These are phyloP conservation scores for Pseudomugil gertrudae DNA, from an alignment of 2,797 vertebrate species.

Conservation along the genomic window DNA sequence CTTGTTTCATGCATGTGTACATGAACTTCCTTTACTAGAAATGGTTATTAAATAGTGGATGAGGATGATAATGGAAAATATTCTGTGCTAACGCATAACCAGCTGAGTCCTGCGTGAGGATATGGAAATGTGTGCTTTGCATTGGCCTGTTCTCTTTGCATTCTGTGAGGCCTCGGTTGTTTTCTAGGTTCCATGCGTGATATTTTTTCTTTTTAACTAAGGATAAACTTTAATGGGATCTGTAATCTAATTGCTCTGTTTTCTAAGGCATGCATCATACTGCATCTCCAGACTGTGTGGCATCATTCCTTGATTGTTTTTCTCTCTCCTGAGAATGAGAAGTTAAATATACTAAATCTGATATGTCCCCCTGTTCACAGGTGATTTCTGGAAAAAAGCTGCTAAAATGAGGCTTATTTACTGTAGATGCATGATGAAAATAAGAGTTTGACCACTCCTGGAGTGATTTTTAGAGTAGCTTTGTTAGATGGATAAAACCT, in stretches of 20 bases:
- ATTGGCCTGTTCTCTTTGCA: slow-evolving; percentile 59
- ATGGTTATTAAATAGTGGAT: slow-evolving; percentile 20
- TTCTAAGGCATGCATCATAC: neutral
- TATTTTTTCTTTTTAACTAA: neutral
- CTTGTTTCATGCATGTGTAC: neutral
- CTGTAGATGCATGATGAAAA: neutral
- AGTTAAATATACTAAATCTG: neutral
- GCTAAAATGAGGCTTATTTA: neutral
- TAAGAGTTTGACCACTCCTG: neutral
- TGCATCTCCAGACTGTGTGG: neutral
- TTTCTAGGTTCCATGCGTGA: neutral
- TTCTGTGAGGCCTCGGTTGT: slow-evolving; percentile 11
- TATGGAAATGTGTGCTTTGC: slow-evolving; percentile 64
- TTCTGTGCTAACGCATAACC: neutral
- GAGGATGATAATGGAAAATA: slow-evolving; percentile 19
- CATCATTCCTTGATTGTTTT: neutral
- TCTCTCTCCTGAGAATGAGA: neutral
- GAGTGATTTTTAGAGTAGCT: slow-evolving; percentile 5
- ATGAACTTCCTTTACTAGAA: neutral
- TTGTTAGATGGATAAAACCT: neutral
- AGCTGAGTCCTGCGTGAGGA: slow-evolving; percentile 9
- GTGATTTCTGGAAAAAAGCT: neutral
- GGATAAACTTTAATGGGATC: neutral
- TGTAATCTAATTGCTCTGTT: neutral
- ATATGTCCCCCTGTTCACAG: neutral